Conservation (phyloP, 2,113 vertebrate species). For the Chaetodon auriga region DNA sequence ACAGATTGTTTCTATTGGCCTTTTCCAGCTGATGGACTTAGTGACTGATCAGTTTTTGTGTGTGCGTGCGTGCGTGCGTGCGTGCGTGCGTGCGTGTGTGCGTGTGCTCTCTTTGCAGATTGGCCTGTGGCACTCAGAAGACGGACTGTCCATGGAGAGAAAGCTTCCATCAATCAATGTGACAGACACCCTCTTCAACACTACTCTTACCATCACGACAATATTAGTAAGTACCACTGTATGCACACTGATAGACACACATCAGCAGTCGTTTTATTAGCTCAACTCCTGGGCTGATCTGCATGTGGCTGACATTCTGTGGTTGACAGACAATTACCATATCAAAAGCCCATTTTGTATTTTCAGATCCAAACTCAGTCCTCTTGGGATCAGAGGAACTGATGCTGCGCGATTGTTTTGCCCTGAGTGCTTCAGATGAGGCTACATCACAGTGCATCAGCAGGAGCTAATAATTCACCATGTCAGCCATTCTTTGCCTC, state of each 20-base stretch:
- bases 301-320: slow-evolving; percentile 62
- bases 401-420: slow-evolving; percentile 65
- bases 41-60: slow-evolving; percentile 62
- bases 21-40: slow-evolving; percentile 52
- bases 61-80: too few species aligned
- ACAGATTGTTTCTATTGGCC: slow-evolving; percentile 48
- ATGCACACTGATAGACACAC: slow-evolving; percentile 4
- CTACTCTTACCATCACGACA: slow-evolving; percentile 95
- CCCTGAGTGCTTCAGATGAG: slow-evolving; percentile 60
- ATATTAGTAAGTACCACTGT: slow-evolving; percentile 91
- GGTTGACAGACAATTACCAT: slow-evolving; percentile 63
- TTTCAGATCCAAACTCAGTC: slow-evolving; percentile 62
- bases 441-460: slow-evolving; percentile 62
- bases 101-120: slow-evolving; percentile 87
- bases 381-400: slow-evolving; percentile 67
- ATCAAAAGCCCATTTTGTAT: slow-evolving; percentile 70
- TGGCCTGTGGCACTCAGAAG: slow-evolving; percentile 96
- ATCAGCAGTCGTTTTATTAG: slow-evolving; percentile 37
- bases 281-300: slow-evolving; percentile 39
- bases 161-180: slow-evolving; percentile 92
- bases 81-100: slow-evolving; percentile 10
- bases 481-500: slow-evolving; percentile 61
- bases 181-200: slow-evolving; percentile 96
- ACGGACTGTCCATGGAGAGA: slow-evolving; percentile 96
- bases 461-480: slow-evolving; percentile 67